Base-by-base conservation (phyloP, 2,797 vertebrate genomes). In the Alfaro cultratus region DNA sequence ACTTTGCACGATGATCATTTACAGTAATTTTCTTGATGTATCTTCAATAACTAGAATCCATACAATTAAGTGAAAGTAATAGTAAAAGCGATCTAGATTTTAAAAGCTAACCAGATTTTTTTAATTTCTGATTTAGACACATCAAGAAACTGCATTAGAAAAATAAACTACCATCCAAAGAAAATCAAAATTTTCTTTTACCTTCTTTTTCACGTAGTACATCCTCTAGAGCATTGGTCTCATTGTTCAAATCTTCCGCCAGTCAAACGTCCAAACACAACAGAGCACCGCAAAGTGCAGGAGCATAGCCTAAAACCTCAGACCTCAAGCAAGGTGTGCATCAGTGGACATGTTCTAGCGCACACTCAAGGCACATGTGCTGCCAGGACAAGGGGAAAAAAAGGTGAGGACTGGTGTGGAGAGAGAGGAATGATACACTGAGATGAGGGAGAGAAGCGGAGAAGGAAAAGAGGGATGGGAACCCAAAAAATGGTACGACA, bases 151-250 rank as follows among this genome's bases (percentile, higher is more conserved):
- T 55, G 16, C 51, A 60, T 47, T 73, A 34, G n/a, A 83, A 29
- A 76, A 47, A 64, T 7, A 80, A 11, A 36, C 49, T 76, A 34
- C 41, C 41, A 73, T 0, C 6, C 11, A 46, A 26, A 39, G 2
- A 82, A 11, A 3, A 26, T 91, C 36, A 0, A 2, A 43, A 2
- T 2, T 11, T 43, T 9, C 6, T 45, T 89, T 94, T 96, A 96
- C 92, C 91, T 93, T 94, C 87, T 95, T 95, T 86, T 96, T 95
- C 83, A 96, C 93, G 94, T 95, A 95, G 91, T 95, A 95, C 95
- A 95, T 94, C 78, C 86, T 93, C 88, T 90, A 85, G 64, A 73
- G 79, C 80, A 90, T 72, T 84, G 76, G 78, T 83, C 73, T 93
- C 83, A 93, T 91, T 81, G 80, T 83, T 80, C 73, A 88, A 87